A percentile compares a stretch with the other conserved stretches of the same genome.
These are phyloP conservation scores for Dryocosmus kuriphilus DNA, from an alignment of 2,888 invertebrate species.

Conservation along the genomic window DNA sequence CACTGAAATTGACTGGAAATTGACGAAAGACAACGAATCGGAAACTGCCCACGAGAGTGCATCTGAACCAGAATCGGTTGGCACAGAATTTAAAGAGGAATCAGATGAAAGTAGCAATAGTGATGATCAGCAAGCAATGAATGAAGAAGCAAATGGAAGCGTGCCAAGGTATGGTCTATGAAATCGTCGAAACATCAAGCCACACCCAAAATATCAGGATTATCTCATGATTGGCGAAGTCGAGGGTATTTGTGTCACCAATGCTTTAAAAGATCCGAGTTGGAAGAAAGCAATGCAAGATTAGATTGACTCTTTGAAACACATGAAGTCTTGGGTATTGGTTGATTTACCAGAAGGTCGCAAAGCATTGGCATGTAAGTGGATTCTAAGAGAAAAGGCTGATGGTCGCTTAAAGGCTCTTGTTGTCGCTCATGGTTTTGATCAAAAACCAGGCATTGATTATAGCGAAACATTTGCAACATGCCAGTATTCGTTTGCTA, in stretches of 20 bases:
- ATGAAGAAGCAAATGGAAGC: no score
- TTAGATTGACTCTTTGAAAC: not conserved
- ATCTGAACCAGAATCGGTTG: not conserved
- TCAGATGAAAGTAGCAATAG: not conserved
- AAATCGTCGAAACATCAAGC: no score
- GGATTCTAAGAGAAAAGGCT: no score
- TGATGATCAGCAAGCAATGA: not conserved
- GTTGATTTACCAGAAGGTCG: no score
- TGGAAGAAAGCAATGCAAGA: conserved; percentile 60
- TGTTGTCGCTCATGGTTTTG: no score
- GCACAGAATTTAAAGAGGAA: not conserved
- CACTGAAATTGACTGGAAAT: conserved; percentile 12
- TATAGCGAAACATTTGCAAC: no score
- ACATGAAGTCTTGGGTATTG: not conserved
- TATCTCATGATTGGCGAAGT: not conserved
- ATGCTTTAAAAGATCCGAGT: conserved; percentile 61
- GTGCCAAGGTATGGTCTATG: no score
- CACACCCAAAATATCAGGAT: not conserved
- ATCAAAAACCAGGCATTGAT: no score
- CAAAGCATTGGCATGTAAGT: no score
- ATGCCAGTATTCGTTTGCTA: no score
- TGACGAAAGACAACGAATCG: not conserved
- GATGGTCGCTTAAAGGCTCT: no score
- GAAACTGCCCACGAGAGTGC: not conserved
- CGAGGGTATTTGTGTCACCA: conserved; percentile 45